Base-by-base conservation (phyloP, 2,888 invertebrate species). In the Diaprepes abbreviatus region DNA sequence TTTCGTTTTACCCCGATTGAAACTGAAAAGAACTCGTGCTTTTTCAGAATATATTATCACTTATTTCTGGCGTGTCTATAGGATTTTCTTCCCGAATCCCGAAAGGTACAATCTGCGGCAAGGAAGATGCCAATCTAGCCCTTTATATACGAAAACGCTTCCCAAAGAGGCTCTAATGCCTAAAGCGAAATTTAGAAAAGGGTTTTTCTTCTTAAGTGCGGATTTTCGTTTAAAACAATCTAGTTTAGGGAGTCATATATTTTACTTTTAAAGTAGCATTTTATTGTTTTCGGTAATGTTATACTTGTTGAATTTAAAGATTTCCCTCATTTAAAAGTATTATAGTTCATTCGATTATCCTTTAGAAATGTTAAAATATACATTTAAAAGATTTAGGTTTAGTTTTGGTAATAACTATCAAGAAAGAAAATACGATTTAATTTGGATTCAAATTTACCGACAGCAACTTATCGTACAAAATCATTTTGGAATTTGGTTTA, bases 1-100 rank as follows among this genome's bases (percentile, higher is more conserved):
- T 71, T 59, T 63, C 21, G 60, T 40, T 40, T 65, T 48, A 48
- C 38, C 31, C 6, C 31, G 33, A 48, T 33, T 33, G 48, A 57
- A 55, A 38, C 33, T 17, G 36, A 24, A 40, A 35, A 21, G 17
- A 40, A 57, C 38, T 57, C 36, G 16, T 52, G 40, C 60, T 66
- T 65, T 55, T 43, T 16, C 69, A 57, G 69, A 71, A 71, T 71
- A 71, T 66, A 71, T 71, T 71, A 71, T 71, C 71, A 71, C 71
- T 71, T 71, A 71, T 71, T 71, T 71, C 66, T 63, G 58, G 71
- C 66, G 63, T 71, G 71, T 71, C 66, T 71, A 66, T 70, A 57
- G 71, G 71, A 71, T 66, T 71, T 70, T 60, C 70, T 60, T 60
- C 52, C 33, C 38, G 60, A 60, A 66, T 70, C 55, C 66, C 65